Evolutionary conservation across 2,797 vertebrate species (phyloP).

Genomic region (Menidia menidia): DNA sequence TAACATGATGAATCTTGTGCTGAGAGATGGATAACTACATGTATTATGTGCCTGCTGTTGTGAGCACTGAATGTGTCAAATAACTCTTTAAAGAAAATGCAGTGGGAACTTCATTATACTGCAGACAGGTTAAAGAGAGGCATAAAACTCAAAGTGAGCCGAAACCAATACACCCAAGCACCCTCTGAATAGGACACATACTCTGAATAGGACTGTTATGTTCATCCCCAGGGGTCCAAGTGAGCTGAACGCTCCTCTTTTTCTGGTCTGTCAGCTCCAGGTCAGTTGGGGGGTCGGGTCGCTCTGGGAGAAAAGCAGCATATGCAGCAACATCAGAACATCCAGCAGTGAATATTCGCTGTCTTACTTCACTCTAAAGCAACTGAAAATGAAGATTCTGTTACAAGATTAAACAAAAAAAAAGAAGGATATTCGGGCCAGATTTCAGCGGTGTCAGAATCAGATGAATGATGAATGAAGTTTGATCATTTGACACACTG

Average conservation of each 20-base stretch:
- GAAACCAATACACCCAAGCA: conserved; percentile 7
- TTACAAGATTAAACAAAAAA: conserved; percentile 31
- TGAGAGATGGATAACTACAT: too few species aligned
- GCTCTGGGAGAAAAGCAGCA: conserved; percentile 80
- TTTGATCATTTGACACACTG: conserved; percentile 17
- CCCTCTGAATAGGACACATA: conserved; percentile 65
- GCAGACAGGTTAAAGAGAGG: neutral
- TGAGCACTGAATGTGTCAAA: too few species aligned
- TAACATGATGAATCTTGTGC: too few species aligned
- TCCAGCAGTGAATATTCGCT: conserved; percentile 7
- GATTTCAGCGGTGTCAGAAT: neutral
- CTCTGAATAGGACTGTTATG: conserved; percentile 94
- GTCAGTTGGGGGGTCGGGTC: conserved; percentile 92
- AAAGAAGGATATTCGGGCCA: neutral
- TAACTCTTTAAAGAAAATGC: neutral
- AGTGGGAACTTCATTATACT: neutral
- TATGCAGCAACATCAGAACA: conserved; percentile 33
- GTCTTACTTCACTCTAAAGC: conserved; percentile 6
- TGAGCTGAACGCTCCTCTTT: conserved; percentile 90
- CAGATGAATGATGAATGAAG: neutral
- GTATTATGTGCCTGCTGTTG: too few species aligned
- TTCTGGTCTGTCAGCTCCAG: conserved; percentile 92
- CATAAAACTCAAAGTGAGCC: neutral
- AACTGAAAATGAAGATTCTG: conserved; percentile 28
- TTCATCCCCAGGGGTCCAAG: conserved; percentile 94